Evolutionary conservation across 2,113 vertebrate genomes (phyloP), one percentile per base, ranked within the genome.

Genomic region (Podarcis raffonei): DNA sequence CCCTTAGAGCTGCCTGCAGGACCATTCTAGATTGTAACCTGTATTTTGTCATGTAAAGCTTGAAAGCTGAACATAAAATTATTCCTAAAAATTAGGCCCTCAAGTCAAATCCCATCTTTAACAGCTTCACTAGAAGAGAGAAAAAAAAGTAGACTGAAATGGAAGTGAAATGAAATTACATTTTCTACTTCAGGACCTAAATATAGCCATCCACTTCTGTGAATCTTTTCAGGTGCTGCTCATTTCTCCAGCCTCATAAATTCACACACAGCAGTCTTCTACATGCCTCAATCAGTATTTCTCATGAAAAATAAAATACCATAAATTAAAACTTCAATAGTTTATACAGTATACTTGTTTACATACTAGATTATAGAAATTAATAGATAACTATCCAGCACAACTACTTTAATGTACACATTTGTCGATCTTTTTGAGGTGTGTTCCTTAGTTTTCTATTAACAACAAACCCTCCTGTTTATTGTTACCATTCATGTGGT

Each of bases 391-490:
- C 25, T 48, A 25, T 30, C 39, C 15, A 30, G 3, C 39, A 15
- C 42, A 30, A 42, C 62, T 95, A 48, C 9, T 95, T 94, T 95
- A 95, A 91, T 0, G 0, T 96, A 82, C 13, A 91, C 89, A 80
- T 86, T 39, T 88, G 82, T 87, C 76, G 66, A 42, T 77, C 93
- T 96, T 96, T 94, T 15, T 68, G 53, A 57, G 74, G 81, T 95
- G 35, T 22, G 13, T 85, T 94, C 93, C 94, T 95, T 84, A 81
- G 96, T 94, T 95, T 97, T 94, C 87, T 89, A 53, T 5, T 39
- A 48, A 48, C 48, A 48, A 48, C 48, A 48, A 48, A 48, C 48
- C 9, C 2, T 48, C 48, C 48, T 12, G 48, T 11, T 48, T 48
- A 9, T 48, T 48, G 48, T 11, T 48, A 48, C 48, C 48, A 48